phyloP scores from a whole-genome alignment of 2,888 invertebrate species.

The Parapristionchus giblindavisi region DNA sequence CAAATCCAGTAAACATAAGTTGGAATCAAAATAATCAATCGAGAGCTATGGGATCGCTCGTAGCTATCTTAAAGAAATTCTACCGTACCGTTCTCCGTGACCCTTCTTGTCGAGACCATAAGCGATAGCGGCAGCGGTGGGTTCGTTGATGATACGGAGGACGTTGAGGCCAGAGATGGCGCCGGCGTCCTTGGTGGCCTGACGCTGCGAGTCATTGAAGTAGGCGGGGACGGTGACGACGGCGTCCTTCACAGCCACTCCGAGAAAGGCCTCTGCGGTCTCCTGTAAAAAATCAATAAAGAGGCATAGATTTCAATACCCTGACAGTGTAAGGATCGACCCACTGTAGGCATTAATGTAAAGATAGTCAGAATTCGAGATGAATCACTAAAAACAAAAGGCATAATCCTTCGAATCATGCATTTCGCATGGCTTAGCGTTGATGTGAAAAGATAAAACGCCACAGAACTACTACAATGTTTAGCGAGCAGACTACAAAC shows the following conservation, averaged over 20 bases:
- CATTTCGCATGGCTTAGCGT: background rate
- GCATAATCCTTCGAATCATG: too few relatives aligned
- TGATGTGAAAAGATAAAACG: too few relatives aligned
- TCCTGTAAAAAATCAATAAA: constrained; percentile 56
- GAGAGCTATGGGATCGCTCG: too few relatives aligned
- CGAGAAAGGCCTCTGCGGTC: constrained; percentile 75
- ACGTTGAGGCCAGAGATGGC: constrained; percentile 71
- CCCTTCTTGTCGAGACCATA: constrained; percentile 77
- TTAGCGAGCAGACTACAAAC: too few relatives aligned
- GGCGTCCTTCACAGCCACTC: constrained; percentile 84
- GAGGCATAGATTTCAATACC: background rate
- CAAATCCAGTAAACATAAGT: background rate
- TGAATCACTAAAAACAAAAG: too few relatives aligned
- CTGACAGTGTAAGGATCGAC: background rate
- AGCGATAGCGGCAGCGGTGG: constrained; percentile 80
- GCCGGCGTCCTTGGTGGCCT: constrained; percentile 71
- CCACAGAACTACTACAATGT: too few relatives aligned
- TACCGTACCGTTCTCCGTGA: constrained; percentile 57
- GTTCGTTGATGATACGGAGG: constrained; percentile 70
- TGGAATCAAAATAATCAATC: too few relatives aligned
- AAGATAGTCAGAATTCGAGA: too few relatives aligned
- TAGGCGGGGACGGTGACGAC: constrained; percentile 90
- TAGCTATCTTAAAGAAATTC: too few relatives aligned
- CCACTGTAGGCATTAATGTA: too few relatives aligned
- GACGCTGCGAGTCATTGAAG: constrained; percentile 77